A percentile compares a stretch with the other conserved stretches of the same genome.
Conservation (phyloP, 2,113 vertebrate species). For the Indicator maculatus region DNA sequence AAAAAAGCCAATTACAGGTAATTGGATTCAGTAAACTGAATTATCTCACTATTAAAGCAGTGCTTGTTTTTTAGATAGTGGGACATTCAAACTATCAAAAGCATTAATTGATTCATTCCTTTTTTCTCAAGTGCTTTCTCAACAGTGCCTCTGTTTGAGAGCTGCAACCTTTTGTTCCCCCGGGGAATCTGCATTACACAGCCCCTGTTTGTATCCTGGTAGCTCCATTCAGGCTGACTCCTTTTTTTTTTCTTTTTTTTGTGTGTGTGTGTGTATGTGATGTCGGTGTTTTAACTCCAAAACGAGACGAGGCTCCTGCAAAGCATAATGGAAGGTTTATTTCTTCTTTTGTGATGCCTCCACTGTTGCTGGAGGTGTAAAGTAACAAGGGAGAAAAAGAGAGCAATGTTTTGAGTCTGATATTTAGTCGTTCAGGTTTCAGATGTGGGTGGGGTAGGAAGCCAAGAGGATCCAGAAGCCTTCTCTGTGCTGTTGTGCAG, state of each 20-base stretch:
- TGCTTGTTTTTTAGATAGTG: constrained; percentile 59
- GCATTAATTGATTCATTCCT: constrained; percentile 67
- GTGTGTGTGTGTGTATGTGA: too few species aligned
- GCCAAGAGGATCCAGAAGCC: background rate
- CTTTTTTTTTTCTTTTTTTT: background rate
- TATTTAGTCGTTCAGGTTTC: background rate
- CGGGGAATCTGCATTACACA: constrained; percentile 29
- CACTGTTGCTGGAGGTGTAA: background rate
- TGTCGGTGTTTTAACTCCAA: constrained; percentile 35
- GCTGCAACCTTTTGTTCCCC: constrained; percentile 56
- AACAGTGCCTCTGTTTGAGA: constrained; percentile 32
- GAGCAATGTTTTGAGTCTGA: background rate
- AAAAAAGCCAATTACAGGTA: constrained; percentile 58
- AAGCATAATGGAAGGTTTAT: constrained; percentile 34
- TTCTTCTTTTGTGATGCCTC: constrained; percentile 26
- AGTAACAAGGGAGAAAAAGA: background rate
- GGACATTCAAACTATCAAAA: constrained; percentile 63
- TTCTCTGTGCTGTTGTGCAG: background rate
- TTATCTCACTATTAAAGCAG: constrained; percentile 59
- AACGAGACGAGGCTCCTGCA: background rate
- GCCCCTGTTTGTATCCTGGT: constrained; percentile 10
- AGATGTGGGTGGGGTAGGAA: background rate
- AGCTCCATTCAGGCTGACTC: constrained; percentile 38
- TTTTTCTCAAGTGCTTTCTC: constrained; percentile 58
- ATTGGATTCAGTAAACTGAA: constrained; percentile 71